Evolutionary conservation across 2,113 vertebrate species (phyloP).

Genomic region (Ochotona princeps): DNA sequence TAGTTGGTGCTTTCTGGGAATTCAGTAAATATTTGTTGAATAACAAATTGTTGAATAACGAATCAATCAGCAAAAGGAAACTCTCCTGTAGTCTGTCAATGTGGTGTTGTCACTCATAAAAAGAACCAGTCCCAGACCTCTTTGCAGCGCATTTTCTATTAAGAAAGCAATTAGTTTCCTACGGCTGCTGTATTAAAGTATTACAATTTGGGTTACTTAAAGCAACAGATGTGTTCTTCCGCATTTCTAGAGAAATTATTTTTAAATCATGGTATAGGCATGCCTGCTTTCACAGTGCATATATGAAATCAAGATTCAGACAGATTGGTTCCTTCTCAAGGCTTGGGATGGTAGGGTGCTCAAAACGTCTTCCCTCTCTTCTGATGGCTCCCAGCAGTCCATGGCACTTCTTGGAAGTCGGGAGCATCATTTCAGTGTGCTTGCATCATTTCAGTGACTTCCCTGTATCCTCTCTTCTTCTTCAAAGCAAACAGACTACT

Average conservation of each 20-base stretch:
- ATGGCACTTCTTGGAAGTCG: background rate
- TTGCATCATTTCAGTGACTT: background rate
- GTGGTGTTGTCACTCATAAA: background rate
- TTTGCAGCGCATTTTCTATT: background rate
- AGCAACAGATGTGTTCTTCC: background rate
- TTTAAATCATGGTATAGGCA: background rate
- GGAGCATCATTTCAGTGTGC: background rate
- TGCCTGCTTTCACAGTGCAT: too few relatives aligned
- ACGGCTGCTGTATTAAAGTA: background rate
- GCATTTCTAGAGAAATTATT: background rate
- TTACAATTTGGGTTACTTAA: background rate
- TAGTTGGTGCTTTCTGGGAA: background rate
- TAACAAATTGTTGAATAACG: background rate
- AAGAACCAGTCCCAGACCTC: slow-evolving; percentile 14
- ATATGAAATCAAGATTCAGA: background rate
- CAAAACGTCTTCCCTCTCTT: background rate
- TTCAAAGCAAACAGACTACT: background rate
- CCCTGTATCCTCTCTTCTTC: background rate
- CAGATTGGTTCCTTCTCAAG: background rate
- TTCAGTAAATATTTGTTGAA: background rate
- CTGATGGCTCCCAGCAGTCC: background rate
- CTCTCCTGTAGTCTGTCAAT: background rate
- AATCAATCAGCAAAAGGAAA: background rate
- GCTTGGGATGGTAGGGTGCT: background rate
- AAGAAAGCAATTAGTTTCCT: background rate